Evolutionary conservation across 64 coral and sea anemone species (phyloP), one percentile per base, ranked within the genome.

Genomic region (Porites lutea): DNA sequence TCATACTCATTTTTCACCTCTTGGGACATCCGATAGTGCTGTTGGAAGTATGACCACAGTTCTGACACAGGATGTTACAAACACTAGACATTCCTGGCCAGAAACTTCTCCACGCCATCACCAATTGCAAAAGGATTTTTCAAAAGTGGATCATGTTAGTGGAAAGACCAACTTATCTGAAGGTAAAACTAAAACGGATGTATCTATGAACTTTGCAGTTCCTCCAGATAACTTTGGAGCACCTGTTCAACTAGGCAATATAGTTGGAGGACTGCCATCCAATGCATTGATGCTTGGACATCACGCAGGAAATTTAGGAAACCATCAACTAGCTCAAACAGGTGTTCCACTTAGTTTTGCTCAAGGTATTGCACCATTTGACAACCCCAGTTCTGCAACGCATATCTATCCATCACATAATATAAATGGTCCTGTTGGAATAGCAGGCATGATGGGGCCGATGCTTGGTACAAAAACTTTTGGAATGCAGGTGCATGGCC

Each of bases 51-150:
- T 78, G 51, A 44, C 62, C 37, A 44, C 23, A 43, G 48, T 53
- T 23, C 59, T 57, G n/a, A 60, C 85, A 68, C 60, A 87, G 12
- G 85, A 51, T 44, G 20, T 71, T 67, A 22, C 63, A 66, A 58
- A 67, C 22, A 74, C 12, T 15, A 93, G 91, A 18, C 91, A 93
- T 81, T 93, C 91, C 1, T 93, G 91, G 91, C 83, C 91, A 86
- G 82, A 92, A 37, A 59, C 79, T 8, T 60, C 71, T 15, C 16
- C 14, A 37, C 54, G 69, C 4, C 22, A 45, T 84, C 47, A 21
- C 3, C 45, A 68, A 9, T 68, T 68, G 62, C 44, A 9, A n/a
- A 68, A 52, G 62, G 62, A 16, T 5, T 50, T 51, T 4, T 46
- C 48, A 12, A 45, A 11, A 15, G 6, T 20, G 4, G 81, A 66